These are phyloP conservation scores for Eupeodes luniger DNA, from an alignment of 2,888 invertebrate genomes.

Conservation along the genomic window DNA sequence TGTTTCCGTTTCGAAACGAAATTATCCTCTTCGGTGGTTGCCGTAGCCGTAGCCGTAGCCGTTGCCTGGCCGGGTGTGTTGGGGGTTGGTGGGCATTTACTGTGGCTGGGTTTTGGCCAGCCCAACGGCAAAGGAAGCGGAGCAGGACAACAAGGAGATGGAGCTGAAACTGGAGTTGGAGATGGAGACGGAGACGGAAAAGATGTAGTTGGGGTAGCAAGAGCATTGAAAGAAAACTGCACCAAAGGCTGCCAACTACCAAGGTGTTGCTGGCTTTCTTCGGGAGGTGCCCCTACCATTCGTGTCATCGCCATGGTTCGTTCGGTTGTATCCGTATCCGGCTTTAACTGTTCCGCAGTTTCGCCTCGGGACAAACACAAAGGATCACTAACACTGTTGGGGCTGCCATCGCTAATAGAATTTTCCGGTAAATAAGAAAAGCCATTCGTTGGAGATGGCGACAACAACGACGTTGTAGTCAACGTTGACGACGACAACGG, in stretches of 20 bases:
- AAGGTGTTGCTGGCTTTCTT: constrained; percentile 61
- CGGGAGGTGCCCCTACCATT: constrained; percentile 10
- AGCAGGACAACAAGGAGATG: constrained; percentile 7
- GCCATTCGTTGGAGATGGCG: constrained; percentile 48
- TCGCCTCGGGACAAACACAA: constrained; percentile 64
- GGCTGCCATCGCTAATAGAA: constrained; percentile 63
- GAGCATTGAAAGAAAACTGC: constrained; percentile 30
- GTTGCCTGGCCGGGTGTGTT: background rate
- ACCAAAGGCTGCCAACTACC: constrained; percentile 31
- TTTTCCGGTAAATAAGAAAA: constrained; percentile 74
- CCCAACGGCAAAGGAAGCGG: constrained; percentile 32
- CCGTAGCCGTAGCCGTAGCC: background rate
- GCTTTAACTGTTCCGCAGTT: constrained; percentile 47
- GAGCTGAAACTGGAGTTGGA: too few relatives aligned
- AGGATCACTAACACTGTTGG: constrained; percentile 66
- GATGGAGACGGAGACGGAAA: background rate
- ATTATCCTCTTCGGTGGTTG: constrained; percentile 59
- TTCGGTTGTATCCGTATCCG: constrained; percentile 46
- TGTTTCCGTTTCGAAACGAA: constrained; percentile 53
- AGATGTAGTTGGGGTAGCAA: too few relatives aligned
- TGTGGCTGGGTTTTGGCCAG: constrained; percentile 13
- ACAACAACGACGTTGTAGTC: background rate
- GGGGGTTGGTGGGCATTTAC: background rate
- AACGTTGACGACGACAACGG: constrained; percentile 48
- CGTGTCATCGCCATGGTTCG: constrained; percentile 22